These are phyloP conservation scores for Bimastos eiseni DNA, from an alignment of 2,888 invertebrate genomes.

Conservation along the genomic window DNA sequence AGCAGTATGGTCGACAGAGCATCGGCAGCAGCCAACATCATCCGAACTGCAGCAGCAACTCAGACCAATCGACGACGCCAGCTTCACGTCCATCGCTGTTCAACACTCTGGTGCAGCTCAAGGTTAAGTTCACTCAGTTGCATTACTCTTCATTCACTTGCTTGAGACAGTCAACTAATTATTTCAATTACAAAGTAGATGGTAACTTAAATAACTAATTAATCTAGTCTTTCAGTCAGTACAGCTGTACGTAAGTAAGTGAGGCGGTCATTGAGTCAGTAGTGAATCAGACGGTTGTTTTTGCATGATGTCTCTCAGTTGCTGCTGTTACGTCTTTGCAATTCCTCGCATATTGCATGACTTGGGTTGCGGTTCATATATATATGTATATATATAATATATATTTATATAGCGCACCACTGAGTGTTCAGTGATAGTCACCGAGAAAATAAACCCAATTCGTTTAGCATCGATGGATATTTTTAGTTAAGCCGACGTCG, in stretches of 20 bases:
- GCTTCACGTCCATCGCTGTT: not conserved
- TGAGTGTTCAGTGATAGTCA: no score
- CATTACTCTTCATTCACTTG: not conserved
- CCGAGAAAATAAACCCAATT: no score
- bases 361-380: not conserved
- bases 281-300: not conserved
- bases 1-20: constrained; percentile 10
- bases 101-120: constrained; percentile 15
- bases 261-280: not conserved
- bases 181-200: no score
- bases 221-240: not conserved
- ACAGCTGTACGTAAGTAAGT: not conserved
- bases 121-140: not conserved
- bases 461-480: no score
- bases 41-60: not conserved
- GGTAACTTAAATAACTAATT: no score
- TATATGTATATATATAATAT: not conserved
- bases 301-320: not conserved
- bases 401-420: no score
- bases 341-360: not conserved
- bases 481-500: no score
- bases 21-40: not conserved
- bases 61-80: not conserved
- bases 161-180: not conserved
- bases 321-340: not conserved